Percentiles rank a stretch among this genome's conserved stretches.
These are phyloP conservation scores for Platichthys stellatus DNA, from an alignment of 2,113 vertebrate species.

Conservation along the genomic window DNA sequence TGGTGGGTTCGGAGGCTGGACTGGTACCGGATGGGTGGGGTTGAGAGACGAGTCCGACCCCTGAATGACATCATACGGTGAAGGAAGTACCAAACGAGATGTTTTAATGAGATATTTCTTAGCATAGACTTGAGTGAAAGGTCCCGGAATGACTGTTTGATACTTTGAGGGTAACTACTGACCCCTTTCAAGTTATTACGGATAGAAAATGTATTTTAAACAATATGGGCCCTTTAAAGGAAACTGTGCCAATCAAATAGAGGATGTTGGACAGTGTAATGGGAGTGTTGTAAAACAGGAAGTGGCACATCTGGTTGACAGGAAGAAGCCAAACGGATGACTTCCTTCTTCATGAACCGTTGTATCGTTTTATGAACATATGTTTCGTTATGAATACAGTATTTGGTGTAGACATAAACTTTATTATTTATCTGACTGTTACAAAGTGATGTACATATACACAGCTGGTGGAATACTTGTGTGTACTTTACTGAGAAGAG, in stretches of 20 bases:
- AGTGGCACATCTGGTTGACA: constrained; percentile 1
- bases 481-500: not conserved
- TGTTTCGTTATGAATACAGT: not conserved
- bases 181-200: no score
- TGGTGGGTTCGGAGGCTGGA: no score
- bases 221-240: no score
- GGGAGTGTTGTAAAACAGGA: constrained; percentile 20
- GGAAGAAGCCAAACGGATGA: not conserved
- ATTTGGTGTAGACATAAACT: not conserved
- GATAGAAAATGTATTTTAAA: no score
- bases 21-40: no score
- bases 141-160: no score
- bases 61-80: no score
- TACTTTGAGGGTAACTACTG: no score
- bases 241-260: not conserved
- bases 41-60: no score
- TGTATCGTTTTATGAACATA: not conserved
- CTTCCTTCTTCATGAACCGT: not conserved
- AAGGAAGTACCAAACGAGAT: no score
- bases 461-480: not conserved
- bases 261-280: not conserved
- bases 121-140: no score
- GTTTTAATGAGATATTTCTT: no score
- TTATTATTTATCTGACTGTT: constrained; percentile 2
- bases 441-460: not conserved